A percentile compares a stretch with the other conserved stretches of the same genome.
phyloP scores from a whole-genome alignment of 2,888 invertebrate genomes.

The Drosophila dives region DNA sequence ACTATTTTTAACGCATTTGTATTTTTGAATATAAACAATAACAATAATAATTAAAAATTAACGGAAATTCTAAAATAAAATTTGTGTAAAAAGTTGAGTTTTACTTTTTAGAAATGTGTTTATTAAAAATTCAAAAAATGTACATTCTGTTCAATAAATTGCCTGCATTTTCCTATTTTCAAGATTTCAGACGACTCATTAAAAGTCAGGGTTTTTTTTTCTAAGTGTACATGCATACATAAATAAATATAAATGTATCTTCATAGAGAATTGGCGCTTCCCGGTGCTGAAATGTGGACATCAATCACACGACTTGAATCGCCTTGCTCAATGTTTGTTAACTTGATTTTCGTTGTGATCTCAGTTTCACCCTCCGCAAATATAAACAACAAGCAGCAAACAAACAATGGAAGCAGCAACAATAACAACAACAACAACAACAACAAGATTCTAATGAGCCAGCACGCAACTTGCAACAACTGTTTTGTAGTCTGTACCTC shows the following conservation, averaged over 20 bases:
- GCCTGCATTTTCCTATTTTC: too few species aligned
- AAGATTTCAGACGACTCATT: neutral
- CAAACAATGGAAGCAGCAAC: constrained; percentile 30
- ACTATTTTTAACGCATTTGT: neutral
- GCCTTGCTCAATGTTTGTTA: constrained; percentile 18
- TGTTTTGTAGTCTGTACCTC: constrained; percentile 32
- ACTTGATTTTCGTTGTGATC: constrained; percentile 61
- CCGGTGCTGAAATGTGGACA: constrained; percentile 72
- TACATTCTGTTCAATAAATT: too few species aligned
- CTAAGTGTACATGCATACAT: neutral
- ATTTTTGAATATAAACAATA: neutral
- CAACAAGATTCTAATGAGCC: constrained; percentile 64
- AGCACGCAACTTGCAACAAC: constrained; percentile 66
- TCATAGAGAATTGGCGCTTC: constrained; percentile 63
- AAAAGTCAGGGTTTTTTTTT: neutral
- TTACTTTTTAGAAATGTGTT: neutral
- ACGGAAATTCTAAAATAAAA: too few species aligned
- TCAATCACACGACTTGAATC: constrained; percentile 66
- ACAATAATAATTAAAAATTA: too few species aligned
- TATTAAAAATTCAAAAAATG: too few species aligned
- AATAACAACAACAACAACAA: neutral
- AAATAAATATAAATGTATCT: neutral
- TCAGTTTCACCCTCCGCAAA: constrained; percentile 3
- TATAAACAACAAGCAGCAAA: constrained; percentile 19
- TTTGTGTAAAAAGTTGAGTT: neutral